Evolutionary conservation across 2,797 vertebrate species (phyloP).

Genomic region (Strix occidentalis): DNA sequence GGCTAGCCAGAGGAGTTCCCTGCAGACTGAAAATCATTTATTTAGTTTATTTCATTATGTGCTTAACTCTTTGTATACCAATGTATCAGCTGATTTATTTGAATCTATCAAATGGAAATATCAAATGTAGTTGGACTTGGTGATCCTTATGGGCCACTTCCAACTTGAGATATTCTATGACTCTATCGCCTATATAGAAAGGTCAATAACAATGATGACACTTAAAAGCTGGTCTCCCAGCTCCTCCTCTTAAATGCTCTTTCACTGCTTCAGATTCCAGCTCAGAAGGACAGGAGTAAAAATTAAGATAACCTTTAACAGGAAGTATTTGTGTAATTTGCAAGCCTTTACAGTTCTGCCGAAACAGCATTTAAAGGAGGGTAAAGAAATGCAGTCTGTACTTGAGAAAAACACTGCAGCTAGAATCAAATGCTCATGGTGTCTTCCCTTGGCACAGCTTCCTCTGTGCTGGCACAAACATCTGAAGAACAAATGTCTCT

Average conservation of each 20-base stretch:
- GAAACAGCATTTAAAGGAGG: neutral
- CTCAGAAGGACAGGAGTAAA: neutral
- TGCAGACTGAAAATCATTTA: neutral
- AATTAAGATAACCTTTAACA: neutral
- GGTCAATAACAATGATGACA: neutral
- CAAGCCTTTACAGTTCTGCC: neutral
- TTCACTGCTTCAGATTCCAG: neutral
- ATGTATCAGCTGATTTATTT: neutral
- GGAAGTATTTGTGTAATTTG: neutral
- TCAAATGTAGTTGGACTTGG: neutral
- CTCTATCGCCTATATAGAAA: neutral
- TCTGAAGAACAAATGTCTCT: slow-evolving; percentile 3
- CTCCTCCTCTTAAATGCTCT: neutral
- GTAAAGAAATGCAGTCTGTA: neutral
- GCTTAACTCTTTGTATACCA: neutral
- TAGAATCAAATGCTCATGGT: neutral
- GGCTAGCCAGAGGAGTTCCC: neutral
- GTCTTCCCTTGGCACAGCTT: neutral
- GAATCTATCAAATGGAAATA: neutral
- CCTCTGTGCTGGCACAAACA: neutral
- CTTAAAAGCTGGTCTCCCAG: neutral
- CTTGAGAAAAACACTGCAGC: neutral
- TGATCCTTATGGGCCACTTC: neutral
- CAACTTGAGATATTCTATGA: neutral
- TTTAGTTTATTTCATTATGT: neutral